Conservation (phyloP, 2,888 invertebrate genomes). For the Sialis lutaria region DNA sequence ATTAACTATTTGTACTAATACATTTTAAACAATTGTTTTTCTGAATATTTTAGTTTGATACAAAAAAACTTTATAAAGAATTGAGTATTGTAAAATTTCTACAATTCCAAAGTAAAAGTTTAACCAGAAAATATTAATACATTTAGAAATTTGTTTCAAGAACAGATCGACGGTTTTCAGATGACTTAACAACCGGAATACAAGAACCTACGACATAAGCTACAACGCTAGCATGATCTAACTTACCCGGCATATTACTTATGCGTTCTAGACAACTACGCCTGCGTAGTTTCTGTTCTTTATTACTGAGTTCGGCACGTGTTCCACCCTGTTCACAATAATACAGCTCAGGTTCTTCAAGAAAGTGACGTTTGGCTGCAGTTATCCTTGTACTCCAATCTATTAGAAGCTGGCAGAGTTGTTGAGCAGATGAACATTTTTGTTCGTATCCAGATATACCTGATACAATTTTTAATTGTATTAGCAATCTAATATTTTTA, state of each 20-base stretch:
- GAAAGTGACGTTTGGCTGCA: slow-evolving; percentile 60
- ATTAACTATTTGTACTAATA: no score
- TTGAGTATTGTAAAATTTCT: no score
- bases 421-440: slow-evolving; percentile 40
- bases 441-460: slow-evolving; percentile 39
- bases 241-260: slow-evolving; percentile 58
- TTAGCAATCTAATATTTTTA: no score
- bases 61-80: no score
- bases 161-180: slow-evolving; percentile 8
- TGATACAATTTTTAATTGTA: no score
- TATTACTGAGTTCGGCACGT: slow-evolving; percentile 37
- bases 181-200: background rate
- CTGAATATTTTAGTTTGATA: no score
- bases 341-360: slow-evolving; percentile 69
- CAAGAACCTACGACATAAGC: slow-evolving; percentile 54
- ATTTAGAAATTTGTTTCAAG: background rate
- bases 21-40: no score
- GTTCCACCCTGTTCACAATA: slow-evolving; percentile 36
- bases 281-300: slow-evolving; percentile 48
- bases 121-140: no score
- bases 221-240: slow-evolving; percentile 75
- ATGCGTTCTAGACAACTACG: slow-evolving; percentile 56
- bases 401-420: slow-evolving; percentile 51
- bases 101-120: no score
- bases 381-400: slow-evolving; percentile 68